These are phyloP conservation scores for Labroides dimidiatus DNA, from an alignment of 2,797 vertebrate species.

Conservation along the genomic window DNA sequence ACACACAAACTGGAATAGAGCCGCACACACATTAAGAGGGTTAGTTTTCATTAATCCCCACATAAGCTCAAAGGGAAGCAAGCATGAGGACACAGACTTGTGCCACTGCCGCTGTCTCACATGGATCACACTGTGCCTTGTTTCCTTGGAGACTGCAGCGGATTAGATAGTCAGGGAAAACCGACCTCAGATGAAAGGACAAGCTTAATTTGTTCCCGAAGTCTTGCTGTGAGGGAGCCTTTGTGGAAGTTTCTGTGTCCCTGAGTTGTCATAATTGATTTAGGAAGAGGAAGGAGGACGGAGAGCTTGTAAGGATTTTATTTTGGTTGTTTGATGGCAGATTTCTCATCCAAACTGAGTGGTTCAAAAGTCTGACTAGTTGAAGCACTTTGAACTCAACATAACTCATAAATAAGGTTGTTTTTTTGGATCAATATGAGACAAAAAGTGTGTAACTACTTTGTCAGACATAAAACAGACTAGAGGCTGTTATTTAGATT, in stretches of 20 bases:
- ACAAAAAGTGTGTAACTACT: no score
- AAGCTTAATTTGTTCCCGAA: constrained; percentile 19
- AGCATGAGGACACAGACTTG: constrained; percentile 38
- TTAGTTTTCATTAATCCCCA: constrained; percentile 27
- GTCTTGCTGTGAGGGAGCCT: constrained; percentile 6
- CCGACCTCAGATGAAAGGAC: constrained; percentile 36
- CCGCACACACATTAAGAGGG: constrained; percentile 6
- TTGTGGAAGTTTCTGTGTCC: constrained; percentile 4
- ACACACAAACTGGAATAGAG: neutral
- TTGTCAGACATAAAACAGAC: no score
- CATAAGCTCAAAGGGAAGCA: constrained; percentile 33
- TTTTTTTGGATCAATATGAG: no score
- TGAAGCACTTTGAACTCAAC: no score
- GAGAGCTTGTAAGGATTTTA: no score
- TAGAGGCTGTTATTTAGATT: no score
- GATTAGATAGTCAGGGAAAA: constrained; percentile 49
- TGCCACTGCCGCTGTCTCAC: constrained; percentile 37
- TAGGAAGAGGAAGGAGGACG: no score
- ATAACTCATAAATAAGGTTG: no score
- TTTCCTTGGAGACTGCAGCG: constrained; percentile 72
- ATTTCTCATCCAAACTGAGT: no score
- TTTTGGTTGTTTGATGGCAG: no score
- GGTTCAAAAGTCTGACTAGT: no score
- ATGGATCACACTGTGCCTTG: constrained; percentile 48
- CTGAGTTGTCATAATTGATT: neutral